Evolutionary conservation across 2,888 invertebrate species (phyloP), one percentile per base, ranked within the genome.

Genomic region (Tipula unca): DNA sequence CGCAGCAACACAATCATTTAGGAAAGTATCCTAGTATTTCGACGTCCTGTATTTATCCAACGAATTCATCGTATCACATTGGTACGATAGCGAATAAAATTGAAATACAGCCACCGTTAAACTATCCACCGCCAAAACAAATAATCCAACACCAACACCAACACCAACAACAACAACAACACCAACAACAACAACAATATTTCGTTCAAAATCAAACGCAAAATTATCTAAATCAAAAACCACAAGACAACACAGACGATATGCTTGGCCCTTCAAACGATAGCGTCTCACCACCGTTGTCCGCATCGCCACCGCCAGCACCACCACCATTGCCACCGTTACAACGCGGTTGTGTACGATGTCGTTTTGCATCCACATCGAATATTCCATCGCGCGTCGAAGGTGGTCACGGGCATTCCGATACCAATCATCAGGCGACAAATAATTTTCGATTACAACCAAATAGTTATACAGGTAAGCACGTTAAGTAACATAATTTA

Each of bases 261-360:
- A 54, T 85, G 85, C 0, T 85, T 29, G 85, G 85, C 32, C 29
- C 32, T 0, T 29, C 48, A 14, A 82, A 29, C 29, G 85, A 29
- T 54, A 25, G 48, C 32, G 85, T 82, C 32, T 87, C 87, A 17
- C 87, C 87, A 54, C 83, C 86, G 1, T 85, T 87, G 82, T 86
- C 87, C 0, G 85, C 84, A 82, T 88, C 88, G 42, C 88, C 88
- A 2, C 87, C 87, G n/a, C 88, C 88, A 20, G 87, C 86, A 32
- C 87, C 88, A 85, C 88, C 87, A 5, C 87, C 87, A 17, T 86
- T 87, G 5, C 87, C 87, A 8, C 85, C 87, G 32, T 20, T 20
- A 20, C 86, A 87, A 32, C 86, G 54, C 0, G 32, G 48, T n/a
- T 85, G 85, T 48, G 29, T 32, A 3, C 48, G 85, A 13, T 85